These are phyloP conservation scores for Calidris pugnax DNA, from an alignment of 2,113 vertebrate species.

Conservation along the genomic window DNA sequence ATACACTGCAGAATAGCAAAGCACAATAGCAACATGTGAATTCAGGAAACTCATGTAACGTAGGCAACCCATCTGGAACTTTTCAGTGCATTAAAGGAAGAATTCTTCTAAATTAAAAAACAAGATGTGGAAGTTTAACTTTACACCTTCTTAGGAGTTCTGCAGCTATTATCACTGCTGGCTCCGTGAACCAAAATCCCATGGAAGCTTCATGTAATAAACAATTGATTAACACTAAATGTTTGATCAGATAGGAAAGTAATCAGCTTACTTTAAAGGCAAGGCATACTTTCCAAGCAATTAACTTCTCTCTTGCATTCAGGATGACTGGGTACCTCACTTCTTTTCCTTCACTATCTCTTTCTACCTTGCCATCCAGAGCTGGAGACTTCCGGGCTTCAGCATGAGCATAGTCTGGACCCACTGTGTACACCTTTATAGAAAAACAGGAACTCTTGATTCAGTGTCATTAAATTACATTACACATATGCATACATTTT, in stretches of 20 bases:
- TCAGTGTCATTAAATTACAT: background rate
- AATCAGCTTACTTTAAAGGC: conserved; percentile 85
- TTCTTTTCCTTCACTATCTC: conserved; percentile 91
- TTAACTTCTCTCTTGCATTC: conserved; percentile 89
- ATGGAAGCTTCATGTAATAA: background rate
- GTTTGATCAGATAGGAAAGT: conserved; percentile 2
- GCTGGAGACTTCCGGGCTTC: conserved; percentile 91
- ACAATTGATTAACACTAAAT: conserved; percentile 2
- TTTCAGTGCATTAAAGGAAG: background rate
- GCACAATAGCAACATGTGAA: background rate
- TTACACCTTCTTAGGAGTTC: background rate
- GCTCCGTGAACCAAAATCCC: background rate
- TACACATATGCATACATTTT: background rate
- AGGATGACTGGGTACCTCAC: conserved; percentile 90
- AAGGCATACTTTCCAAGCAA: conserved; percentile 92
- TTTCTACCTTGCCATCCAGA: conserved; percentile 88
- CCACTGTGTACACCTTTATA: conserved; percentile 88
- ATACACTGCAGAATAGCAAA: background rate
- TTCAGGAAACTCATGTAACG: background rate
- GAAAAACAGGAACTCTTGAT: background rate
- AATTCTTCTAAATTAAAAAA: background rate
- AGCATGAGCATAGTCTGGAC: conserved; percentile 90
- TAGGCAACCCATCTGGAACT: background rate
- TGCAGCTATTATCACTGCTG: background rate
- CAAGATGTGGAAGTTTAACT: background rate